Percentiles rank a stretch among this genome's conserved stretches.
Conservation (phyloP, 2,888 invertebrate species). For the Hydropsyche betteni region DNA sequence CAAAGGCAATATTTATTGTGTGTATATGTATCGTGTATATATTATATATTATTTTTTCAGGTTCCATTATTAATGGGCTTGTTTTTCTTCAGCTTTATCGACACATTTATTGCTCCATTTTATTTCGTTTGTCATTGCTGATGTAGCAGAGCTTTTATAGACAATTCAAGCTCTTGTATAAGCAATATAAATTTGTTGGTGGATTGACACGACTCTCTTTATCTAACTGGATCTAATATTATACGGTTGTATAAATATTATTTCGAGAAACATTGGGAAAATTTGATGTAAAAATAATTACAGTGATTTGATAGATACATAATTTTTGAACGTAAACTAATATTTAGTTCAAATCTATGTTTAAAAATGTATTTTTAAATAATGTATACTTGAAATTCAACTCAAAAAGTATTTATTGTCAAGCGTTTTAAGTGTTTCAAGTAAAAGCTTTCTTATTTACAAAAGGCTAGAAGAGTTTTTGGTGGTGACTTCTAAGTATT, state of each 20-base stretch:
- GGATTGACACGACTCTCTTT: slow-evolving; percentile 13
- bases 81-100: slow-evolving; percentile 39
- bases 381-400: no score
- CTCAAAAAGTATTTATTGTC: not conserved
- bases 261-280: no score
- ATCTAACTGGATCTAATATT: not conserved
- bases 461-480: not conserved
- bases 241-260: no score
- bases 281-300: no score
- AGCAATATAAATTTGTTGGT: slow-evolving; percentile 33
- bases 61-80: slow-evolving; percentile 31
- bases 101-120: slow-evolving; percentile 32
- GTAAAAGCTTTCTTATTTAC: slow-evolving; percentile 14
- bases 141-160: slow-evolving; percentile 41
- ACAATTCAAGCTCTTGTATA: slow-evolving; percentile 32
- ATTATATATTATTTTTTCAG: slow-evolving; percentile 19
- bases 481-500: not conserved
- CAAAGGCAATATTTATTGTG: slow-evolving; percentile 4
- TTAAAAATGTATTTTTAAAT: no score
- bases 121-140: slow-evolving; percentile 36
- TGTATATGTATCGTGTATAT: no score
- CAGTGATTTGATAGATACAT: no score
- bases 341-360: no score
- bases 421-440: not conserved
- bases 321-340: no score